A percentile compares a stretch with the other conserved stretches of the same genome.
These are phyloP conservation scores for Melinopterus prodromus DNA, from an alignment of 2,888 invertebrate genomes.

Conservation along the genomic window DNA sequence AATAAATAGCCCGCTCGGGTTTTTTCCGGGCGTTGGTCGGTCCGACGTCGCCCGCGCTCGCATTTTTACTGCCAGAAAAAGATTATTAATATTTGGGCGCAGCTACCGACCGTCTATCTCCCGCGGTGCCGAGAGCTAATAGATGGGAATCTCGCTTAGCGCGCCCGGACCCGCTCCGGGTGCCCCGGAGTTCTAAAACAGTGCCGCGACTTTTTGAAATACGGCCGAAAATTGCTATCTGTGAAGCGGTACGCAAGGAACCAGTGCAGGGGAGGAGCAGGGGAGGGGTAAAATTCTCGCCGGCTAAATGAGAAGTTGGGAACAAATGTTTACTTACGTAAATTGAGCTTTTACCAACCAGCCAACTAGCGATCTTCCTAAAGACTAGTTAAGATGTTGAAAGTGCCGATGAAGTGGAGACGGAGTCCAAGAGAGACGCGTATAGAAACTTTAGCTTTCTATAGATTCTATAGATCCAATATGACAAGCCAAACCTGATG, in stretches of 20 bases:
- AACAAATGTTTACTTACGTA: neutral
- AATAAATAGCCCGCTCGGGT: neutral
- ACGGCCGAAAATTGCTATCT: neutral
- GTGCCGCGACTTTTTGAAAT: neutral
- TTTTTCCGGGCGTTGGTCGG: neutral
- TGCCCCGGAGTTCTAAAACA: neutral
- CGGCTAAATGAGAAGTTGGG: neutral
- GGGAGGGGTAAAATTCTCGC: neutral
- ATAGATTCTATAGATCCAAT: no score
- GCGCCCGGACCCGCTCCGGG: neutral
- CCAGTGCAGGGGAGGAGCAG: no score
- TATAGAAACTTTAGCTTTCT: no score
- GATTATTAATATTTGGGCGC: neutral
- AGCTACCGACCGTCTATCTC: neutral
- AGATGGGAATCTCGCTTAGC: neutral
- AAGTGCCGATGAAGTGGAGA: neutral
- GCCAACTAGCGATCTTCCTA: neutral
- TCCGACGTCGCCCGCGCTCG: neutral
- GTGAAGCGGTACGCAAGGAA: neutral
- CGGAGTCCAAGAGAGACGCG: no score
- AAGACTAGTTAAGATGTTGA: neutral
- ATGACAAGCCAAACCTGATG: no score
- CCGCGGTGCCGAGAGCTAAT: slow-evolving; percentile 4
- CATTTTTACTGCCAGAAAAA: neutral
- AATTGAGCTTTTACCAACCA: neutral